Percentiles rank a stretch among this genome's conserved stretches.
phyloP scores from a whole-genome alignment of 2,888 invertebrate species.

The Xestia c-nigrum region DNA sequence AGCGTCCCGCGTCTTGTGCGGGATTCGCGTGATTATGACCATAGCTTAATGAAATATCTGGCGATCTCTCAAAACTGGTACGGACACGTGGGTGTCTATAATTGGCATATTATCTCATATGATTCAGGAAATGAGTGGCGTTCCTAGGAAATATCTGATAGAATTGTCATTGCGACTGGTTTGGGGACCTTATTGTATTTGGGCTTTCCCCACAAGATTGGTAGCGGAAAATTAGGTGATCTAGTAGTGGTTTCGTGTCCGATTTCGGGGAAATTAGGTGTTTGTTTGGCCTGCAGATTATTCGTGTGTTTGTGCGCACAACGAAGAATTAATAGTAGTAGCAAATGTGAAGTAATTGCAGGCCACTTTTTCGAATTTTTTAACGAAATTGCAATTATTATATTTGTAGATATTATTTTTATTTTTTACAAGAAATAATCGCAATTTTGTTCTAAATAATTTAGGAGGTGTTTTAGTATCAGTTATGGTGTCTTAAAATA shows the following conservation, averaged over 20 bases:
- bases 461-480: neutral
- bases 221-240: neutral
- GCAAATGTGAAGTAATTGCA: neutral
- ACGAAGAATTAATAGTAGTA: neutral
- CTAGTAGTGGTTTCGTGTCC: neutral
- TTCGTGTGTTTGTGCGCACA: neutral
- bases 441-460: neutral
- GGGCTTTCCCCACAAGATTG: slow-evolving; percentile 10
- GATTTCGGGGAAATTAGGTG: neutral
- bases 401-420: no score
- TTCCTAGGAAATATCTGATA: slow-evolving; percentile 29
- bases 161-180: neutral
- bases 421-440: no score
- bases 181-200: neutral
- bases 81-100: slow-evolving; percentile 19
- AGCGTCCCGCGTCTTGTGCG: neutral
- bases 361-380: neutral
- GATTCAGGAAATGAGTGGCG: slow-evolving; percentile 45
- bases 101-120: slow-evolving; percentile 45
- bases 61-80: slow-evolving; percentile 40
- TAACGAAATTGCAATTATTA: no score
- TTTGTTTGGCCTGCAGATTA: neutral
- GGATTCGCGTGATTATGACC: neutral
- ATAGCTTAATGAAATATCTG: slow-evolving; percentile 1
- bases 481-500: neutral